phyloP scores from a whole-genome alignment of 2,888 invertebrate genomes.

The Epirrhoe tristata region DNA sequence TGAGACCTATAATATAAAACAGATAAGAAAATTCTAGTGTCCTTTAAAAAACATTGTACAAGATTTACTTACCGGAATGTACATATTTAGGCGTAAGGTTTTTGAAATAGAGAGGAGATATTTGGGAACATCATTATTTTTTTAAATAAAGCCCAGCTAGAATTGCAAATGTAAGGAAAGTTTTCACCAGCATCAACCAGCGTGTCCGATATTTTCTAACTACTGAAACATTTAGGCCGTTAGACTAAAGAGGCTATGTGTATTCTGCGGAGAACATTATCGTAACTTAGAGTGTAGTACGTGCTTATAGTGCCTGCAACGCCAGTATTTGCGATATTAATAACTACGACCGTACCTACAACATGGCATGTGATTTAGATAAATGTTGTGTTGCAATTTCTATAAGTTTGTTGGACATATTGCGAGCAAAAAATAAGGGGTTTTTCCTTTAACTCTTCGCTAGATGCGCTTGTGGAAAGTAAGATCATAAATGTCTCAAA shows the following conservation, averaged over 20 bases:
- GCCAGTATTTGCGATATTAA: conserved; percentile 22
- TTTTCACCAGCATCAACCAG: neutral
- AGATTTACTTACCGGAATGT: no score
- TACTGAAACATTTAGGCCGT: conserved; percentile 27
- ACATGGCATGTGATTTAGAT: neutral
- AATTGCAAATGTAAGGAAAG: neutral
- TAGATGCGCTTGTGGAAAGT: no score
- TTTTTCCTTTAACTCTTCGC: no score
- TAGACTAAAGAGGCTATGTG: conserved; percentile 35
- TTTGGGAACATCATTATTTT: neutral
- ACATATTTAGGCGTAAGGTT: no score
- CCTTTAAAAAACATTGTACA: no score
- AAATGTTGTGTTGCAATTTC: neutral
- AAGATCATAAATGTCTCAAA: no score
- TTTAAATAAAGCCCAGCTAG: neutral
- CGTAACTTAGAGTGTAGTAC: conserved; percentile 34
- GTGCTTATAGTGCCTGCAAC: conserved; percentile 32
- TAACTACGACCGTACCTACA: conserved; percentile 15
- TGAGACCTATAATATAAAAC: no score
- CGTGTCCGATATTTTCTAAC: conserved; percentile 22
- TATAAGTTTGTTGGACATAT: neutral
- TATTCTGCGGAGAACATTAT: conserved; percentile 36
- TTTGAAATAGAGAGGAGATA: neutral
- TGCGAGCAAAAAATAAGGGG: no score
- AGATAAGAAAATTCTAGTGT: no score